Conservation (phyloP, 1,140 invertebrate genomes). For the Thaumatotibia leucotreta region DNA sequence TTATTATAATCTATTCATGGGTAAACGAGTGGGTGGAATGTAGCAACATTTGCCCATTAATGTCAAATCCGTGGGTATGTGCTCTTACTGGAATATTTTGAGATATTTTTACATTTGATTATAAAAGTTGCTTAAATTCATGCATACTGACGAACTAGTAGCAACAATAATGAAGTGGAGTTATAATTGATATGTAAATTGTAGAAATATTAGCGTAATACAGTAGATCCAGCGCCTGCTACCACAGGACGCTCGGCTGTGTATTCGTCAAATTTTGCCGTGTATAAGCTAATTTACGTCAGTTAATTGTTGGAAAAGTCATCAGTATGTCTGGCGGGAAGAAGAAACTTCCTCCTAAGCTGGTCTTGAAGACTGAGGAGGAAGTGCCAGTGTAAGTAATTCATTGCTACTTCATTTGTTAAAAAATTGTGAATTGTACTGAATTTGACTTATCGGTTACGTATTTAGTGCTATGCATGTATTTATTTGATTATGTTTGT, state of each 20-base stretch:
- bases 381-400: conserved; percentile 56
- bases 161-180: not conserved
- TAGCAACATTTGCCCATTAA: conserved; percentile 4
- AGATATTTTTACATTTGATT: conserved; percentile 17
- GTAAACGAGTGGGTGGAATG: not conserved
- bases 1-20: too few species aligned
- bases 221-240: not conserved
- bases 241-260: not conserved
- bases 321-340: conserved; percentile 50
- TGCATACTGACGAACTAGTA: not conserved
- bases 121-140: not conserved
- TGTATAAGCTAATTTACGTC: conserved; percentile 1
- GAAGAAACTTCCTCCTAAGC: conserved; percentile 48
- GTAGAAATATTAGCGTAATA: not conserved
- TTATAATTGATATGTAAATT: not conserved
- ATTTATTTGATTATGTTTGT: not conserved
- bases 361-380: conserved; percentile 48
- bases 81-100: conserved; percentile 15
- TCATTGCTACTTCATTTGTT: not conserved
- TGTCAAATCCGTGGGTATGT: conserved; percentile 11
- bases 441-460: not conserved
- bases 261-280: not conserved
- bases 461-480: not conserved
- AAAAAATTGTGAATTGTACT: not conserved
- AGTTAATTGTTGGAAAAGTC: not conserved